Evolutionary conservation across 2,113 vertebrate species (phyloP), one percentile per base, ranked within the genome.

Genomic region (Perca flavescens): DNA sequence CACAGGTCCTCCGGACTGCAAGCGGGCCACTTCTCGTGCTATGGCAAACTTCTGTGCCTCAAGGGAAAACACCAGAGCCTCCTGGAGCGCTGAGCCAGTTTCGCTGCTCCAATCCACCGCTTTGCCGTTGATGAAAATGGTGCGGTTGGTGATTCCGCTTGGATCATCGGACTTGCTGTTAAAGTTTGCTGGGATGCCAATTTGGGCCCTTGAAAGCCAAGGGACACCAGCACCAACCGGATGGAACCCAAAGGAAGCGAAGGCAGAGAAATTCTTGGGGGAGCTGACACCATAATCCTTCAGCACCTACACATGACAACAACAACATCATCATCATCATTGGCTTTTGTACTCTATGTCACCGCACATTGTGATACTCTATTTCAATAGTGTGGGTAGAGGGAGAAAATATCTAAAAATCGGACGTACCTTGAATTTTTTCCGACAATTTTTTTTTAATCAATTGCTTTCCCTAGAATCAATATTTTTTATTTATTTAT

Each of bases 131-230:
- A 99, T 93, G 67, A 97, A 86, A 57, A 97, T 87, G 66, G 89
- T 85, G 1, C 95, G 95, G 82, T 95, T 89, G 10, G 93, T 93
- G 90, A 97, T 96, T 47, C 94, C 94, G 1, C 81, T 82, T 0
- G 81, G 47, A 57, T 96, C 92, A 0, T 92, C 92, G 0, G 9
- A 2, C 0, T 94, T 95, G 85, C 95, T 94, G 85, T 96, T 96
- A 79, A 98, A 99, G 88, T 96, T 97, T 53, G 95, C 96, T 0
- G 98, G 97, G 84, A 99, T 96, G 83, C 97, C 97, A 8, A 99
- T 94, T 17, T 96, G 82, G 1, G 94, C 96, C 3, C 97, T 96
- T 0, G 97, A 96, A n/a, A 98, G 91, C 95, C 96, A 96, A 0
- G 97, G 96, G 66, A 98, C 87, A 14, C 97, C 98, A 0, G 97